Base-by-base conservation (phyloP, 1,140 invertebrate species). In the Tribolium madens region DNA sequence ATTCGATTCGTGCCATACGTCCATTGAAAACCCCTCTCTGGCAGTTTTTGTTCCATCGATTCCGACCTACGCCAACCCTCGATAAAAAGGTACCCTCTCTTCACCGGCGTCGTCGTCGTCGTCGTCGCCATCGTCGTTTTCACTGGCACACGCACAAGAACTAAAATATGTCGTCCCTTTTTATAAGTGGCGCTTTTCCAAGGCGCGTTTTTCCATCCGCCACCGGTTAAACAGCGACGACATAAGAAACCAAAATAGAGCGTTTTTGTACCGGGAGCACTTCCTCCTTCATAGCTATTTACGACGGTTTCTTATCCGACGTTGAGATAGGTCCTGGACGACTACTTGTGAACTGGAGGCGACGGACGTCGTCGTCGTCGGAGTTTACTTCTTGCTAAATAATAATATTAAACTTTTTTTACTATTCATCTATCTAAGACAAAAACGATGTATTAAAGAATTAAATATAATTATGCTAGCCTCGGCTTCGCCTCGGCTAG, bases 211-310 rank as follows among this genome's bases (percentile, higher is more conserved):
- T 79, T 79, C 71, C 48, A 47, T 42, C 33, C 69, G 42, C 60
- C 60, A 48, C 71, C 46, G 33, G 71, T 60, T 60, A 60, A 73
- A 50, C 75, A 47, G 64, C 50, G 31, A 71, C 74, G 46, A 46
- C 60, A 76, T 78, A 80, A 80, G 79, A 80, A 80, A 80, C 79
- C 76, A 78, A 80, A 80, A 80, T 80, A 80, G 79, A 80, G 53
- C 79, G 79, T 80, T 80, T 80, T 80, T 80, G 79, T 74, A 57
- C 64, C 33, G 18, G 50, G 17, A 36, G 64, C 50, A 73, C 70
- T 68, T 78, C 73, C 73, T 80, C 70, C 76, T 77, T 52, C 53
- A 71, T 48, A 73, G 73, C 72, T 73, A 78, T 75, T 77, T 74
- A 74, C 71, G 72, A 75, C 72, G 50, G 53, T 75, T 77, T 76